phyloP scores from a whole-genome alignment of 2,113 vertebrate species.

The Pongo pygmaeus region DNA sequence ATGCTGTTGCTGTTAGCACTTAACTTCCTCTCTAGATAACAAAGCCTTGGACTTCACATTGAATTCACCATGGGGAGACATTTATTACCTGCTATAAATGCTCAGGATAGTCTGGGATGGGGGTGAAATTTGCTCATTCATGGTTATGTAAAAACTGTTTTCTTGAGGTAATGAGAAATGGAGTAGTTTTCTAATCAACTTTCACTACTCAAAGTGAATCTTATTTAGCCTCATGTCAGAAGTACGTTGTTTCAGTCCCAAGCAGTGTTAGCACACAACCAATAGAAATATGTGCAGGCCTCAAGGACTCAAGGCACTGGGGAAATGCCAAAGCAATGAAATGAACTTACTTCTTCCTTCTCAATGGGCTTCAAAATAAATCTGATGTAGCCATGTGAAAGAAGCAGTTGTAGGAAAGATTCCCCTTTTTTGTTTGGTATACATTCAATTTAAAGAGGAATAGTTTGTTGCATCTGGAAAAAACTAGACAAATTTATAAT shows the following conservation, averaged over 20 bases:
- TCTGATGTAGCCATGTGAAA: neutral
- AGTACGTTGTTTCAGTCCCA: neutral
- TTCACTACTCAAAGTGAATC: conserved; percentile 78
- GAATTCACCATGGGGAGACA: conserved; percentile 79
- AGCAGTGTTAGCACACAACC: neutral
- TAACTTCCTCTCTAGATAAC: conserved; percentile 77
- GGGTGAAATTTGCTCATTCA: conserved; percentile 71
- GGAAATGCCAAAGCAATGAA: neutral
- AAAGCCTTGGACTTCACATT: conserved; percentile 70
- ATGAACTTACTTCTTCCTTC: conserved; percentile 32
- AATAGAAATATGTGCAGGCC: neutral
- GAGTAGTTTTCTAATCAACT: conserved; percentile 84
- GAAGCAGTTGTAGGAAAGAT: neutral
- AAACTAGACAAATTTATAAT: conserved; percentile 20
- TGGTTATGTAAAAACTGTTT: conserved; percentile 80
- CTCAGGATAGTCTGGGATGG: conserved; percentile 52
- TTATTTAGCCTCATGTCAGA: conserved; percentile 35
- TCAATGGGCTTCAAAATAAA: neutral
- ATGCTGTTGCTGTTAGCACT: conserved; percentile 79
- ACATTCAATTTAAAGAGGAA: conserved; percentile 33
- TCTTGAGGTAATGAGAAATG: conserved; percentile 81
- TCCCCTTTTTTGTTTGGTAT: neutral
- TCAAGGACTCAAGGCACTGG: neutral
- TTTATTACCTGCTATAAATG: conserved; percentile 81
- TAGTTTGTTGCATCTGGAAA: neutral